Percentiles rank a stretch among this genome's conserved stretches.
phyloP scores from a whole-genome alignment of 2,797 vertebrate species.

The Coregonus sp. region DNA sequence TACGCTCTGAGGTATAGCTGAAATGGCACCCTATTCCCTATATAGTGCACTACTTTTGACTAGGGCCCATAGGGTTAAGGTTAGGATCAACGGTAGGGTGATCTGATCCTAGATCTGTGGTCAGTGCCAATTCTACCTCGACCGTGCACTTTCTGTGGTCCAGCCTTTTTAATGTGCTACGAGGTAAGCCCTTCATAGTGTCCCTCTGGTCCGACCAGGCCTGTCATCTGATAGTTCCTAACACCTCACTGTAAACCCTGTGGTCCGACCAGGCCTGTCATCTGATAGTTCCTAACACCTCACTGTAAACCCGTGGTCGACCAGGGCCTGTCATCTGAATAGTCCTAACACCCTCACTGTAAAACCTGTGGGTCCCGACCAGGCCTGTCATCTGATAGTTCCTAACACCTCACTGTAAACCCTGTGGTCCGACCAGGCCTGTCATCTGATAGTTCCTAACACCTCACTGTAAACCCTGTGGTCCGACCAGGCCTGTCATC shows the following conservation, averaged over 20 bases:
- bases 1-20: constrained; percentile 86
- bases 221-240: neutral
- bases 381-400: neutral
- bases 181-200: too few species aligned
- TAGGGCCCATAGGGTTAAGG: too few species aligned
- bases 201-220: too few species aligned
- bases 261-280: constrained; percentile 81
- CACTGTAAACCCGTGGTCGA: neutral
- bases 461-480: neutral
- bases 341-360: too few species aligned
- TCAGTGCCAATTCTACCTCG: too few species aligned
- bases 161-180: too few species aligned
- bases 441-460: constrained; percentile 76
- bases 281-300: constrained; percentile 65
- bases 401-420: neutral
- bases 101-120: too few species aligned
- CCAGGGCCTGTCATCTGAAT: constrained; percentile 91
- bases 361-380: neutral
- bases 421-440: constrained; percentile 75
- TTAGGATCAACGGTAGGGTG: too few species aligned
- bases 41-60: too few species aligned
- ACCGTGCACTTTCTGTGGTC: too few species aligned
- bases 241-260: neutral
- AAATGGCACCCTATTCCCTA: neutral
- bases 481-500: constrained; percentile 81